Conservation (phyloP, 2,797 vertebrate species). For the Paguma larvata region DNA sequence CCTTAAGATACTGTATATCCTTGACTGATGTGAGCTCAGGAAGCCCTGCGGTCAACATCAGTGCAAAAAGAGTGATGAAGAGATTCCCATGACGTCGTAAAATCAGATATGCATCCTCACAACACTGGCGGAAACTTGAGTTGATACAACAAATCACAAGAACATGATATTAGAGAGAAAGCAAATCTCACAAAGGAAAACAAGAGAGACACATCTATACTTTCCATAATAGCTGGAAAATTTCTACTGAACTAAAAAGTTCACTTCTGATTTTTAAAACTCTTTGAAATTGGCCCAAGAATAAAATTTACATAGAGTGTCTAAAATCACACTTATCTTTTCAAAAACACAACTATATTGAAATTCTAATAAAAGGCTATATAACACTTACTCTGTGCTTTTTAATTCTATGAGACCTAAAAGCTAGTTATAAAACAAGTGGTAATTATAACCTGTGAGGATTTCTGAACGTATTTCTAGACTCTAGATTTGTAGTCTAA, state of each 20-base stretch:
- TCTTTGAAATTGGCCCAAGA: conserved; percentile 1
- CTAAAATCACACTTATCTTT: not conserved
- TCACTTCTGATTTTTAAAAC: conserved; percentile 33
- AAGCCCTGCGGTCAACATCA: conserved; percentile 98
- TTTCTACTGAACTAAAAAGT: not conserved
- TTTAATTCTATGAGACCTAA: not conserved
- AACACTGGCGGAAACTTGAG: conserved; percentile 96
- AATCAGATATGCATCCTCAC: conserved; percentile 97
- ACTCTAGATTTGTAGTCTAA: not conserved
- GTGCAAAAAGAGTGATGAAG: conserved; percentile 98
- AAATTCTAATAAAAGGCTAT: conserved; percentile 47
- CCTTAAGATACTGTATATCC: conserved; percentile 99
- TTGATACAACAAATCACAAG: not conserved
- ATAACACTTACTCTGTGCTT: not conserved
- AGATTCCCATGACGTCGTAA: conserved; percentile 97
- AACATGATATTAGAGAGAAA: not conserved
- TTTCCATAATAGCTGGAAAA: not conserved
- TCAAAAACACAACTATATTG: not conserved
- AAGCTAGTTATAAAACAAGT: not conserved
- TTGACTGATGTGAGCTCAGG: conserved; percentile 98
- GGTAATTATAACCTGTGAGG: not conserved
- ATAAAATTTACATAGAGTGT: conserved; percentile 42
- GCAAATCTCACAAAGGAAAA: conserved; percentile 50
- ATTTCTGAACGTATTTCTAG: not conserved
- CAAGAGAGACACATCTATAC: not conserved